Conservation (phyloP, 2,113 vertebrate genomes). For the Nematolebias whitei region DNA sequence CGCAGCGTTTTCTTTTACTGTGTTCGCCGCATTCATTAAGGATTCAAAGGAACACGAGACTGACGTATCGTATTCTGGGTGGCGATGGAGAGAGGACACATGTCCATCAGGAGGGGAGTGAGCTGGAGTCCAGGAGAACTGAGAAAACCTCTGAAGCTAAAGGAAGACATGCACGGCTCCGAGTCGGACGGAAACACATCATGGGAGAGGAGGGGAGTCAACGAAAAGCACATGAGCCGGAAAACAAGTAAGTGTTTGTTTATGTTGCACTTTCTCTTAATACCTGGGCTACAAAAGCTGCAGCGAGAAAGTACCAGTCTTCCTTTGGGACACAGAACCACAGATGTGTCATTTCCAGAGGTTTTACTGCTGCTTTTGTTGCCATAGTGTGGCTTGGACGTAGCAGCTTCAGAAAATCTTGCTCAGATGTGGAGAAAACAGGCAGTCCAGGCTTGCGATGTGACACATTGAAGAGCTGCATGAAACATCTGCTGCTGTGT, state of each 20-base stretch:
- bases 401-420: too few relatives aligned
- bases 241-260: slow-evolving; percentile 82
- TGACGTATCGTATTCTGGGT: slow-evolving; percentile 9
- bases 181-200: slow-evolving; percentile 60
- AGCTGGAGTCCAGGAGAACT: slow-evolving; percentile 74
- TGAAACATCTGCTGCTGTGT: slow-evolving; percentile 74
- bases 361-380: slow-evolving; percentile 9
- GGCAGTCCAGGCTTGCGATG: slow-evolving; percentile 40
- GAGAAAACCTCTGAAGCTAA: slow-evolving; percentile 64
- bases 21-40: slow-evolving; percentile 29
- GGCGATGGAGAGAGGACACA: slow-evolving; percentile 64
- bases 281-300: slow-evolving; percentile 2
- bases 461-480: slow-evolving; percentile 47
- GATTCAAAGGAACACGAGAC: slow-evolving; percentile 33
- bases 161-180: slow-evolving; percentile 40
- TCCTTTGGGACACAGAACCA: slow-evolving; percentile 7
- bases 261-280: slow-evolving; percentile 32
- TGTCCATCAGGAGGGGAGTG: slow-evolving; percentile 69
- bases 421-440: slow-evolving; percentile 36
- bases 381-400: slow-evolving; percentile 14
- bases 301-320: neutral
- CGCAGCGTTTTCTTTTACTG: slow-evolving; percentile 24
- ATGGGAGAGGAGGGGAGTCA: slow-evolving; percentile 69
- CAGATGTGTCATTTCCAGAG: slow-evolving; percentile 14
- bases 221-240: slow-evolving; percentile 63